These are phyloP conservation scores for Latrodectus hesperus DNA, from an alignment of 2,888 invertebrate species.

Conservation along the genomic window DNA sequence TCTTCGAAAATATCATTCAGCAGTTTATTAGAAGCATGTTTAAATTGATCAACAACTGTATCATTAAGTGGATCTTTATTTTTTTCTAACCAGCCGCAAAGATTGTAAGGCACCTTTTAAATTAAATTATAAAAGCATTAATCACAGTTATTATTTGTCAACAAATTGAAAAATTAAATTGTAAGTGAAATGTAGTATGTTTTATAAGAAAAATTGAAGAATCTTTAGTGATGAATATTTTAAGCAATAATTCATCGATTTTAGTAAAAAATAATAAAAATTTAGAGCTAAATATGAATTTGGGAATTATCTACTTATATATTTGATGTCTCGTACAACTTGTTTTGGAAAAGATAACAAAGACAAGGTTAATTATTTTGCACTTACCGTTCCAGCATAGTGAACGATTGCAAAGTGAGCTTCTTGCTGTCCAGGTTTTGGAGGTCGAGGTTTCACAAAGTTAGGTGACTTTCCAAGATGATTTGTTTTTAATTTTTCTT, in stretches of 20 bases:
- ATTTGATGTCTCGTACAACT: background rate
- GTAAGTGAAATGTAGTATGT: too few species aligned
- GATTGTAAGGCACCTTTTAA: constrained; percentile 87
- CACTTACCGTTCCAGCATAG: constrained; percentile 97
- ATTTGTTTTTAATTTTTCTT: constrained; percentile 98
- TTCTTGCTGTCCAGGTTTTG: constrained; percentile 96
- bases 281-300: too few species aligned
- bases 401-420: constrained; percentile 99
- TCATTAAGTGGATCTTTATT: constrained; percentile 99
- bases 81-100: constrained; percentile 99
- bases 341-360: background rate
- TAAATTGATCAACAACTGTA: constrained; percentile 97
- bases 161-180: too few species aligned
- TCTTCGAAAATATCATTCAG: constrained; percentile 94
- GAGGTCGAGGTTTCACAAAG: constrained; percentile 96
- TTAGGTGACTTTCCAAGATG: constrained; percentile 99
- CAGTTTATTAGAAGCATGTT: constrained; percentile 91
- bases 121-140: too few species aligned
- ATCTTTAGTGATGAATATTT: too few species aligned
- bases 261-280: too few species aligned
- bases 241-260: too few species aligned
- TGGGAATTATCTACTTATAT: too few species aligned
- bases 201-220: too few species aligned
- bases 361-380: background rate
- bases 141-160: too few species aligned